Evolutionary conservation across 1,140 invertebrate genomes (phyloP).

Genomic region (Ylistrum balloti): DNA sequence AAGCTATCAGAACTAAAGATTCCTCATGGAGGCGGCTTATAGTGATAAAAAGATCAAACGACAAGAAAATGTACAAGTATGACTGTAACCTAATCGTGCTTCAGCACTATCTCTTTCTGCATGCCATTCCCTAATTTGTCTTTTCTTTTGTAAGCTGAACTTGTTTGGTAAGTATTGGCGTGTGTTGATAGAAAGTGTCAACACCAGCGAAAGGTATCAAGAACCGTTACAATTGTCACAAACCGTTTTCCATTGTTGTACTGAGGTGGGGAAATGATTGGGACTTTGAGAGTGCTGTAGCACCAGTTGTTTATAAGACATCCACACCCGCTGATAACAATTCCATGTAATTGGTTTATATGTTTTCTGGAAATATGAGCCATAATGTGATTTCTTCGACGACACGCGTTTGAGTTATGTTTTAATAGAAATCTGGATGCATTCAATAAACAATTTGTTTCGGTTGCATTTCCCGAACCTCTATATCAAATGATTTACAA

Average conservation of each 20-base stretch:
- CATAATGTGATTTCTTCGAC: neutral
- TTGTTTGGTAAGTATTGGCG: neutral
- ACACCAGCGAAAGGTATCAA: neutral
- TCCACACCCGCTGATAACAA: constrained; percentile 1
- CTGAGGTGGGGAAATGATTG: neutral
- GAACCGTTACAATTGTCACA: neutral
- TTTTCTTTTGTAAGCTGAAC: neutral
- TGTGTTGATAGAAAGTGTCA: neutral
- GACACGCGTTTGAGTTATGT: neutral
- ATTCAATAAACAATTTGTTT: constrained; percentile 13
- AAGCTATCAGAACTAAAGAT: neutral
- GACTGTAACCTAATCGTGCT: constrained; percentile 23
- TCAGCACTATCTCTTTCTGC: neutral
- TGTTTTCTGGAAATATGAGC: neutral
- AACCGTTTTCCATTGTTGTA: neutral
- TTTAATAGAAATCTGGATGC: neutral
- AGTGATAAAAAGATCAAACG: neutral
- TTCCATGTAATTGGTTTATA: neutral
- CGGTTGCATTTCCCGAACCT: neutral
- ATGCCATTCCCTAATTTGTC: neutral
- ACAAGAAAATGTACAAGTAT: constrained; percentile 8
- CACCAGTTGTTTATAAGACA: neutral
- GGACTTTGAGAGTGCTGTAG: neutral
- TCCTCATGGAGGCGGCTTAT: neutral
- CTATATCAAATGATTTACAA: neutral